phyloP scores from a whole-genome alignment of 2,888 invertebrate genomes.

The Serripes groenlandicus region DNA sequence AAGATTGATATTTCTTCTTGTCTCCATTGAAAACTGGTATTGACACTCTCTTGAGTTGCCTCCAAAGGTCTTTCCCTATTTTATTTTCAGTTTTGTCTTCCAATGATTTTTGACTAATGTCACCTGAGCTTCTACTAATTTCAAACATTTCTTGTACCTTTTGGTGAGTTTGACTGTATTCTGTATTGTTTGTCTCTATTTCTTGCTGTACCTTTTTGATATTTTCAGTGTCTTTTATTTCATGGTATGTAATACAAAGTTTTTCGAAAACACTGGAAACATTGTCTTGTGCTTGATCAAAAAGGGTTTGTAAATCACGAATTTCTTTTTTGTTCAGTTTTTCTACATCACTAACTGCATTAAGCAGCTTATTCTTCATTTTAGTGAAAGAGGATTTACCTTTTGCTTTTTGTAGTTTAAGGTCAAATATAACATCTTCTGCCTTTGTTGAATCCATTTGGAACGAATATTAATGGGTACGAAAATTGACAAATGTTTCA shows the following conservation, averaged over 20 bases:
- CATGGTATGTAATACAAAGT: background rate
- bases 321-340: background rate
- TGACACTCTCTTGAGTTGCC: slow-evolving; percentile 3
- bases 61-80: background rate
- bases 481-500: no score
- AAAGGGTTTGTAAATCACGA: background rate
- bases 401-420: background rate
- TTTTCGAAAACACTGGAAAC: background rate
- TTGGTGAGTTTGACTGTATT: background rate
- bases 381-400: slow-evolving; percentile 8
- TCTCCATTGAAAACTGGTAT: background rate
- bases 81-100: no score
- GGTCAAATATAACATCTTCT: background rate
- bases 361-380: slow-evolving; percentile 2
- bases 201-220: background rate
- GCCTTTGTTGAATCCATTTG: background rate
- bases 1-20: background rate
- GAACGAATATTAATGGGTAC: no score
- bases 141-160: background rate
- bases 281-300: background rate
- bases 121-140: background rate
- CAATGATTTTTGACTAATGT: background rate
- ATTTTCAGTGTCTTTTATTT: background rate
- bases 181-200: background rate
- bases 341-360: background rate